These are phyloP conservation scores for Knipowitschia caucasica DNA, from an alignment of 2,797 vertebrate species.

Conservation along the genomic window DNA sequence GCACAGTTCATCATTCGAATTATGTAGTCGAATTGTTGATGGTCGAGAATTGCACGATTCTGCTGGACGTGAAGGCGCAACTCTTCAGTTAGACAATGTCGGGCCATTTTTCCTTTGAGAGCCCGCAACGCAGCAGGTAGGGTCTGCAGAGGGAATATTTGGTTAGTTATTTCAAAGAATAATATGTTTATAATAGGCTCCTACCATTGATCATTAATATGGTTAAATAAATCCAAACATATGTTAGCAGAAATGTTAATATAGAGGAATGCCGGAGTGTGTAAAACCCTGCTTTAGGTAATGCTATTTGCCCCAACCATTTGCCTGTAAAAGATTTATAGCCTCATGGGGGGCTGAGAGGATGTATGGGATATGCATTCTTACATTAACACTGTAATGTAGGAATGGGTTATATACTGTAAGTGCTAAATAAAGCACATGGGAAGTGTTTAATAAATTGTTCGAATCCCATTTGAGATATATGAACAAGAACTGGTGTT, in stretches of 20 bases:
- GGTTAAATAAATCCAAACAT: not conserved
- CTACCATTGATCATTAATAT: not conserved
- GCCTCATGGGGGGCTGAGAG: constrained; percentile 33
- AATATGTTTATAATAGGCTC: not conserved
- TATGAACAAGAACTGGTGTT: not conserved
- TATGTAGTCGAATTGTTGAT: constrained; percentile 96
- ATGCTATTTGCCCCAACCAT: constrained; percentile 33
- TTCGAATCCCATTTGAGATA: constrained; percentile 22
- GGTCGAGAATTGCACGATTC: constrained; percentile 93
- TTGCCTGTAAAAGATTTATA: constrained; percentile 50
- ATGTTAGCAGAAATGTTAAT: not conserved
- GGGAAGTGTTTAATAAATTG: constrained; percentile 47
- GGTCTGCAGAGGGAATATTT: constrained; percentile 68
- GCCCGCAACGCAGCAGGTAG: constrained; percentile 93
- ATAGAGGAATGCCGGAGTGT: not conserved
- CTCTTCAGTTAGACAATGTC: constrained; percentile 92
- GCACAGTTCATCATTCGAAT: constrained; percentile 98
- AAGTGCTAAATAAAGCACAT: constrained; percentile 48
- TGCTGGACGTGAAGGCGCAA: constrained; percentile 91
- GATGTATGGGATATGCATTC: constrained; percentile 41
- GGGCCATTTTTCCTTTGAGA: constrained; percentile 93
- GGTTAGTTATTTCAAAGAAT: not conserved
- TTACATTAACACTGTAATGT: constrained; percentile 45
- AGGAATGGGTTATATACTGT: constrained; percentile 44
- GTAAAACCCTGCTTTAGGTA: constrained; percentile 1